Evolutionary conservation across 2,888 invertebrate species (phyloP).

Genomic region (Heteromurus nitidus): DNA sequence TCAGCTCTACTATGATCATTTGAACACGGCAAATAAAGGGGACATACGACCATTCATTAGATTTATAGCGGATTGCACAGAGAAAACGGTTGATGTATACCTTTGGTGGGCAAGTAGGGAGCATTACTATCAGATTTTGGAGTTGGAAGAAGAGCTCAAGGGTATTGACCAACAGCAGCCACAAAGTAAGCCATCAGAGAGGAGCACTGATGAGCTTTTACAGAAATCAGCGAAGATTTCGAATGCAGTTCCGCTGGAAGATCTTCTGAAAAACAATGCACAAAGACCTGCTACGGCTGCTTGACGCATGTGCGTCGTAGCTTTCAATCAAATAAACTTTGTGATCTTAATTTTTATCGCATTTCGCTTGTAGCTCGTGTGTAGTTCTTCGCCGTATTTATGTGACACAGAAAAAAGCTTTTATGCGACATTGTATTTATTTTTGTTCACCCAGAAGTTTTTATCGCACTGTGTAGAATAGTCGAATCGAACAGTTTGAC

Average conservation of each 20-base stretch:
- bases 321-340: no score
- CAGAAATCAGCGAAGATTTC: not conserved
- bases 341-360: no score
- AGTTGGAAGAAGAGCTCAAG: slow-evolving; percentile 52
- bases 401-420: no score
- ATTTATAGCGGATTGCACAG: slow-evolving; percentile 95
- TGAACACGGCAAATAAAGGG: slow-evolving; percentile 94
- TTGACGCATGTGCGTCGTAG: slow-evolving; percentile 42
- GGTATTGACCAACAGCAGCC: slow-evolving; percentile 42
- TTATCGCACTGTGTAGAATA: no score
- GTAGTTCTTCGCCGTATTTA: no score
- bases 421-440: no score
- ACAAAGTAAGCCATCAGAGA: not conserved
- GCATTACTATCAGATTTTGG: slow-evolving; percentile 64
- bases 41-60: slow-evolving; percentile 96
- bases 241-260: not conserved
- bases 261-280: slow-evolving; percentile 16
- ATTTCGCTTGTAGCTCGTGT: no score
- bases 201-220: slow-evolving; percentile 9
- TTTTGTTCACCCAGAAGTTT: no score
- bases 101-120: slow-evolving; percentile 90
- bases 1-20: slow-evolving; percentile 79
- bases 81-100: slow-evolving; percentile 90
- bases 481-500: no score
- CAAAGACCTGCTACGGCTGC: no score